Percentiles rank a stretch among this genome's conserved stretches.
phyloP scores from a whole-genome alignment of 2,888 invertebrate genomes.

The Chloroclysta siterata region DNA sequence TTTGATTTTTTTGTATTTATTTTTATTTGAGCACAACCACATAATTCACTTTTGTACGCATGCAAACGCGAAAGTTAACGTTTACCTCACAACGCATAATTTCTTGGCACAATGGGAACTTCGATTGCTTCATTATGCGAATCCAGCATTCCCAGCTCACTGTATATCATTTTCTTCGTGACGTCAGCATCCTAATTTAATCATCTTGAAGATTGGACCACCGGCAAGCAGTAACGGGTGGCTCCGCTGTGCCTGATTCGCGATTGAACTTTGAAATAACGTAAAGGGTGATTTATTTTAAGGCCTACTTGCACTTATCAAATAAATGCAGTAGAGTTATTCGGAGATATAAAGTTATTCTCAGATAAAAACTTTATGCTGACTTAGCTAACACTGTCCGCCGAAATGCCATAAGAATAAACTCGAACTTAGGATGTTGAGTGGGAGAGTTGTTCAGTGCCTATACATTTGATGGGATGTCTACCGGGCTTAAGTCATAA shows the following conservation, averaged over 20 bases:
- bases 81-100: conserved; percentile 50
- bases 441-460: too few species aligned
- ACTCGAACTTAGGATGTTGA: too few species aligned
- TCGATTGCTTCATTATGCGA: conserved; percentile 84
- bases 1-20: too few species aligned
- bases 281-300: conserved; percentile 59
- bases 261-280: conserved; percentile 70
- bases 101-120: conserved; percentile 58
- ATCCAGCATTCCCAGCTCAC: conserved; percentile 72
- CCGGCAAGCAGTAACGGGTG: conserved; percentile 75
- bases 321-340: not conserved
- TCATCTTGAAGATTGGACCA: conserved; percentile 84
- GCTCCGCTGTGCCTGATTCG: conserved; percentile 55
- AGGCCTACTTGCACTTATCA: conserved; percentile 31
- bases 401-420: too few species aligned
- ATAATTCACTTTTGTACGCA: too few species aligned
- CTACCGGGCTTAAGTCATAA: too few species aligned
- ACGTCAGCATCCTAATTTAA: conserved; percentile 81
- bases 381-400: too few species aligned
- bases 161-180: conserved; percentile 78
- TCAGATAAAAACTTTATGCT: too few species aligned
- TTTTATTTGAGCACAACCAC: too few species aligned
- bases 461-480: too few species aligned
- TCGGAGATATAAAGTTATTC: too few species aligned
- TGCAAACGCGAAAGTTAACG: conserved; percentile 45